Conservation (phyloP, 2,113 vertebrate genomes). For the Callionymus lyra region DNA sequence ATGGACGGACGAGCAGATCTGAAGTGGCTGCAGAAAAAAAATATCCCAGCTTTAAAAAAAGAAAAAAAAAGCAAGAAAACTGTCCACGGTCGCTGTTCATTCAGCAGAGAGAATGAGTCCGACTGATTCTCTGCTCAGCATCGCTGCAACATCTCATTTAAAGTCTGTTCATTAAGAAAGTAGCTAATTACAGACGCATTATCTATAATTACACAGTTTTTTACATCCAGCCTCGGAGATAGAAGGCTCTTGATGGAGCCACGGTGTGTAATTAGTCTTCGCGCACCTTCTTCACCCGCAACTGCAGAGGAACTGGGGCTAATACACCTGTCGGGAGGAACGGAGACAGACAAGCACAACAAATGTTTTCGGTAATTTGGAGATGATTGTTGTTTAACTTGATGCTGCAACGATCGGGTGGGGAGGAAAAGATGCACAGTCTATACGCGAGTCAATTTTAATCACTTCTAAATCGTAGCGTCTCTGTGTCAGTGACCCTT, state of each 20-base stretch:
- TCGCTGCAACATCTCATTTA: slow-evolving; percentile 39
- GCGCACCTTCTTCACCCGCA: slow-evolving; percentile 32
- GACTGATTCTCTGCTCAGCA: slow-evolving; percentile 3
- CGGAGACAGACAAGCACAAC: slow-evolving; percentile 5
- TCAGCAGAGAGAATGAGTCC: too few relatives aligned
- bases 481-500: too few relatives aligned
- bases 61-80: too few relatives aligned
- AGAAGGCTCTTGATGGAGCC: slow-evolving; percentile 41
- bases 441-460: too few relatives aligned
- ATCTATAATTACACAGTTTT: slow-evolving; percentile 64
- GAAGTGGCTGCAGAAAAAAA: slow-evolving; percentile 19
- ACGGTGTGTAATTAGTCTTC: slow-evolving; percentile 48
- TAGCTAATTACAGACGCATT: slow-evolving; percentile 58
- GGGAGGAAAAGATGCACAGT: too few relatives aligned
- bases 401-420: not conserved
- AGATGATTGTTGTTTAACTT: slow-evolving; percentile 15
- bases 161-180: slow-evolving; percentile 50
- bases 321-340: slow-evolving; percentile 30
- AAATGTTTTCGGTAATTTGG: slow-evolving; percentile 7
- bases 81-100: too few relatives aligned
- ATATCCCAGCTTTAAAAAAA: too few relatives aligned
- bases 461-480: too few relatives aligned
- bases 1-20: slow-evolving; percentile 4
- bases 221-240: slow-evolving; percentile 47
- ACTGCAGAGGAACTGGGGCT: slow-evolving; percentile 38